phyloP scores from a whole-genome alignment of 2,113 vertebrate species.

The Semnornis frantzii region DNA sequence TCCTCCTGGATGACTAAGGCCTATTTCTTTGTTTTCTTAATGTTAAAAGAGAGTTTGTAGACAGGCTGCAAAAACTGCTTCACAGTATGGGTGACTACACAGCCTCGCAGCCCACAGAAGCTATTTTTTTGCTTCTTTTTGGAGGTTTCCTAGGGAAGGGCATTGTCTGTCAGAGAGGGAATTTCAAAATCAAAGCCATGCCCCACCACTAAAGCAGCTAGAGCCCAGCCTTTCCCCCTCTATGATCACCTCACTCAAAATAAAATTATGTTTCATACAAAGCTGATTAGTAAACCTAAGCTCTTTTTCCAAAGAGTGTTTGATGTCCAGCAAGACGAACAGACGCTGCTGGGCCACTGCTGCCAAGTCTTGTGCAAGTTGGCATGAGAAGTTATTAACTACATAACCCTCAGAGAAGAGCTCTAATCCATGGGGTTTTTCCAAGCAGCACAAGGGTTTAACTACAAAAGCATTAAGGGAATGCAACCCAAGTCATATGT shows the following conservation, averaged over 20 bases:
- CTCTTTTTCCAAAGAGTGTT: not conserved
- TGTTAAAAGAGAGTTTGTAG: not conserved
- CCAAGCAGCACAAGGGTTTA: not conserved
- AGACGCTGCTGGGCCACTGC: not conserved
- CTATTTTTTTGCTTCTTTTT: not conserved
- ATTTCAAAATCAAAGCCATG: not conserved
- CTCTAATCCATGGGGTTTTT: not conserved
- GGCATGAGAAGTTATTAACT: not conserved
- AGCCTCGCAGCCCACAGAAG: not conserved
- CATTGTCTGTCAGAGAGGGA: not conserved
- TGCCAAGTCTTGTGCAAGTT: not conserved
- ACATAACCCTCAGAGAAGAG: not conserved
- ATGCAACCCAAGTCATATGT: not conserved
- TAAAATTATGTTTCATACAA: not conserved
- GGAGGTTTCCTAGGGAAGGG: not conserved
- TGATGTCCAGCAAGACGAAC: not conserved
- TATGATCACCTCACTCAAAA: not conserved
- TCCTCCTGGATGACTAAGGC: not conserved
- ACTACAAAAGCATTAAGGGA: not conserved
- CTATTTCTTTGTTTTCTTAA: not conserved
- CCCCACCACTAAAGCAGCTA: not conserved
- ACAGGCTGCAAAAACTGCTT: not conserved
- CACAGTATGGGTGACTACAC: not conserved
- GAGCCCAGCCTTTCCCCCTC: not conserved
- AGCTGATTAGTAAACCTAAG: conserved; percentile 11